Conservation (phyloP, 1,140 invertebrate species). For the Sinonovacula constricta region DNA sequence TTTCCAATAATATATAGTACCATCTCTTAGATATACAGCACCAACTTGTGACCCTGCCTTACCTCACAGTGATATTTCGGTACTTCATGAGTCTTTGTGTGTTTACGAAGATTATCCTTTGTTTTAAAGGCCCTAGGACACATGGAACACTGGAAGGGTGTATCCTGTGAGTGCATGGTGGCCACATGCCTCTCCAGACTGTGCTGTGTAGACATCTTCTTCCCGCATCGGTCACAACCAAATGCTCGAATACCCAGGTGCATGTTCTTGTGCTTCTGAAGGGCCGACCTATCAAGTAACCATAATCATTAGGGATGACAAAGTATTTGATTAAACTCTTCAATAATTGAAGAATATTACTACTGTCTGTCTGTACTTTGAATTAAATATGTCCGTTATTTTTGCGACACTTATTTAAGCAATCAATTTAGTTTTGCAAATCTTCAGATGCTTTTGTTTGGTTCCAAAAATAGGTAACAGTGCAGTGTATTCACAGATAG, state of each 20-base stretch:
- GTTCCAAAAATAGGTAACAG: no score
- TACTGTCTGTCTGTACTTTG: no score
- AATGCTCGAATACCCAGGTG: slow-evolving; percentile 42
- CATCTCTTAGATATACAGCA: not conserved
- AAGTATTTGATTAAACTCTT: no score
- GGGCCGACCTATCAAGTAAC: slow-evolving; percentile 34
- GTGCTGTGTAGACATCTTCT: slow-evolving; percentile 30
- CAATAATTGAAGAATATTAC: no score
- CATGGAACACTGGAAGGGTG: slow-evolving; percentile 16
- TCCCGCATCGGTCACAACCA: slow-evolving; percentile 62
- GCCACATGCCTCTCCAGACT: slow-evolving; percentile 39
- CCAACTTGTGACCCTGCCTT: not conserved
- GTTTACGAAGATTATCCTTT: slow-evolving; percentile 41
- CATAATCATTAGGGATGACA: no score
- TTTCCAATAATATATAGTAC: not conserved
- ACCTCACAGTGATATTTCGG: slow-evolving; percentile 47
- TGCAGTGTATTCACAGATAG: no score
- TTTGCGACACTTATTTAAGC: no score
- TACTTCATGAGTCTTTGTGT: slow-evolving; percentile 40
- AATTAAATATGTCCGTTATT: no score
- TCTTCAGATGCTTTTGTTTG: no score
- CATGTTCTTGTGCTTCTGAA: slow-evolving; percentile 46
- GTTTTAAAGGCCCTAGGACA: slow-evolving; percentile 43
- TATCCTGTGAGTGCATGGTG: slow-evolving; percentile 28
- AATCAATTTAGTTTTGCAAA: no score